A percentile compares a stretch with the other conserved stretches of the same genome.
Evolutionary conservation across 2,797 vertebrate genomes (phyloP).

Genomic region (Muscicapa striata): DNA sequence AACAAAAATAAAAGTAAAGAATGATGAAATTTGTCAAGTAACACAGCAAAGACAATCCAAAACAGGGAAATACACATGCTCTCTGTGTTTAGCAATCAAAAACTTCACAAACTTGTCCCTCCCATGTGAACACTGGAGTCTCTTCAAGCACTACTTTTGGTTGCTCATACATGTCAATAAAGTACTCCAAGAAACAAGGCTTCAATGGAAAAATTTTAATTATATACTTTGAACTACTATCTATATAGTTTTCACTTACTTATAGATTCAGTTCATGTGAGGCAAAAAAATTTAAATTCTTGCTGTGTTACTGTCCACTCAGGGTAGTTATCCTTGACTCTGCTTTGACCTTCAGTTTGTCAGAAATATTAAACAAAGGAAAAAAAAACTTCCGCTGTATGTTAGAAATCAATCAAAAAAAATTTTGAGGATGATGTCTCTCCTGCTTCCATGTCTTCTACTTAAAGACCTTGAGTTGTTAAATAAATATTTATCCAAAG

Average conservation of each 20-base stretch:
- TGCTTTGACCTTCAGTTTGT: neutral
- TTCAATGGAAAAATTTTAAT: neutral
- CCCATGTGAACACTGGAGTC: neutral
- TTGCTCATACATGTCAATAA: neutral
- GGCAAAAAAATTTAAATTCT: neutral
- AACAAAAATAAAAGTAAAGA: neutral
- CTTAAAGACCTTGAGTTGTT: neutral
- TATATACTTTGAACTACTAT: neutral
- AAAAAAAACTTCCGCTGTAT: neutral
- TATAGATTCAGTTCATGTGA: accelerated
- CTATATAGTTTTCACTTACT: neutral
- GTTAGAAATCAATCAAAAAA: neutral
- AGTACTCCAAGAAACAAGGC: neutral
- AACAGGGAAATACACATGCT: neutral
- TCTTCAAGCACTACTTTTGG: neutral
- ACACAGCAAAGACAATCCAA: neutral
- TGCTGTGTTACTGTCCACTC: neutral
- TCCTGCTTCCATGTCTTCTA: neutral
- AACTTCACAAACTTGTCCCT: neutral
- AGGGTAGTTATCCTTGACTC: neutral
- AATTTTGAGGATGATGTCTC: neutral
- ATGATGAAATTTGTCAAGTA: neutral
- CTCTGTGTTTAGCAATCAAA: neutral
- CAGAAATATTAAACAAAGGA: neutral
- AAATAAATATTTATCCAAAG: neutral